phyloP scores from a whole-genome alignment of 2,888 invertebrate species.

The Rhagium mordax region DNA sequence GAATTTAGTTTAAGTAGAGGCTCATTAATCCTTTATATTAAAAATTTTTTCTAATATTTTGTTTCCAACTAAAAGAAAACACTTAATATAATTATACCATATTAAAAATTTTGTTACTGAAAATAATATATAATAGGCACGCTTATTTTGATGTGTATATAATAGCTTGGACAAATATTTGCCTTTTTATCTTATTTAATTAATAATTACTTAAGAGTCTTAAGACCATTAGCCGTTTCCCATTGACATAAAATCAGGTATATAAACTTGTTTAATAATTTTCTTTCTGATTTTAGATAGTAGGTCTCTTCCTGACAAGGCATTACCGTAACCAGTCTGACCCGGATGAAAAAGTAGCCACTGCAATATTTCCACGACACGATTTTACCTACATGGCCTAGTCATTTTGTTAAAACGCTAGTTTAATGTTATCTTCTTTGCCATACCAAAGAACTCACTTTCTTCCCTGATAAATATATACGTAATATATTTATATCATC shows the following conservation, averaged over 20 bases:
- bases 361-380: conserved; percentile 79
- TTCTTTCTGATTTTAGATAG: conserved; percentile 74
- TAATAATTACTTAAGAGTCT: too few species aligned
- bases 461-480: not conserved
- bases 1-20: too few species aligned
- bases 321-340: conserved; percentile 87
- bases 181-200: too few species aligned
- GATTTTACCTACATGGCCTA: conserved; percentile 69
- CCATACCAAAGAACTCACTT: conserved; percentile 57
- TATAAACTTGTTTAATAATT: too few species aligned
- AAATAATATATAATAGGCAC: not conserved
- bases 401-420: conserved; percentile 52
- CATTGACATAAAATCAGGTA: too few species aligned
- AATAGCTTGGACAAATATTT: not conserved
- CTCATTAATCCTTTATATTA: too few species aligned
- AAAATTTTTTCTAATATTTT: too few species aligned
- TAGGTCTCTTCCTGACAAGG: conserved; percentile 86
- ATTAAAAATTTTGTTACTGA: not conserved
- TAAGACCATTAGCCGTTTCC: too few species aligned
- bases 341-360: conserved; percentile 81
- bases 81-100: too few species aligned
- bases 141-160: not conserved
- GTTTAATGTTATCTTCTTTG: conserved; percentile 41
- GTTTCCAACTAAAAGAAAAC: too few species aligned
- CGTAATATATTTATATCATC: conserved; percentile 4